Percentiles rank a stretch among this genome's conserved stretches.
These are phyloP conservation scores for Azorinus chamasolen DNA, from an alignment of 2,888 invertebrate genomes.

Conservation along the genomic window DNA sequence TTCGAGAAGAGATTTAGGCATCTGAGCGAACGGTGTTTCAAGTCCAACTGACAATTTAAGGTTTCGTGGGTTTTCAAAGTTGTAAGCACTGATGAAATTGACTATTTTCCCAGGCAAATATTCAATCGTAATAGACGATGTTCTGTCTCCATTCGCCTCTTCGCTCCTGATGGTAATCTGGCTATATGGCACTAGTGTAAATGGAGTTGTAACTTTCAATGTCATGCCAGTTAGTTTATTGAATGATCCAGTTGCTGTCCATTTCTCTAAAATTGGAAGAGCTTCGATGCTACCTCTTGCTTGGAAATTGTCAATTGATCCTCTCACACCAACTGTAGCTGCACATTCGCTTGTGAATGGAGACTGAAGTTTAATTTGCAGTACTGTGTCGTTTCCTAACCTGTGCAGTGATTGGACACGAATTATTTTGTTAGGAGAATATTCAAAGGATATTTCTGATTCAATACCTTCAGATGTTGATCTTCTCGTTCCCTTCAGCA, in stretches of 20 bases:
- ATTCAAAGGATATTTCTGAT: constrained; percentile 5
- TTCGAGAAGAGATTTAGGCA: constrained; percentile 26
- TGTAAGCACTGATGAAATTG: constrained; percentile 17
- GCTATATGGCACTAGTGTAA: constrained; percentile 9
- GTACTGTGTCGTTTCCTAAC: background rate
- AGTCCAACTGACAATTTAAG: constrained; percentile 31
- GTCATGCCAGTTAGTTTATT: constrained; percentile 39
- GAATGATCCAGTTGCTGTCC: constrained; percentile 19
- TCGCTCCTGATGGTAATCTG: constrained; percentile 25
- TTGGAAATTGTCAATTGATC: background rate
- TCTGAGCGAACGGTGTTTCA: constrained; percentile 34
- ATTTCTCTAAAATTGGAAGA: constrained; percentile 32
- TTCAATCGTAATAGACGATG: constrained; percentile 30
- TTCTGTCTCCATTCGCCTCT: constrained; percentile 16
- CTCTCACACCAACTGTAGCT: constrained; percentile 17
- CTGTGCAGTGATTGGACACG: constrained; percentile 21
- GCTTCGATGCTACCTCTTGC: constrained; percentile 31
- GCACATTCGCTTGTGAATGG: constrained; percentile 27
- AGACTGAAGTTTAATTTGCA: constrained; percentile 35
- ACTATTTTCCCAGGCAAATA: constrained; percentile 40
- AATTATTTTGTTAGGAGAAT: constrained; percentile 10
- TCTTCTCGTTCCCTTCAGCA: constrained; percentile 19
- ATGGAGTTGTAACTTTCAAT: constrained; percentile 37
- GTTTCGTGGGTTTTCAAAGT: constrained; percentile 15
- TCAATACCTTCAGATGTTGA: constrained; percentile 1